Conservation (phyloP, 2,797 vertebrate species). For the Schizopygopsis malacanthus region DNA sequence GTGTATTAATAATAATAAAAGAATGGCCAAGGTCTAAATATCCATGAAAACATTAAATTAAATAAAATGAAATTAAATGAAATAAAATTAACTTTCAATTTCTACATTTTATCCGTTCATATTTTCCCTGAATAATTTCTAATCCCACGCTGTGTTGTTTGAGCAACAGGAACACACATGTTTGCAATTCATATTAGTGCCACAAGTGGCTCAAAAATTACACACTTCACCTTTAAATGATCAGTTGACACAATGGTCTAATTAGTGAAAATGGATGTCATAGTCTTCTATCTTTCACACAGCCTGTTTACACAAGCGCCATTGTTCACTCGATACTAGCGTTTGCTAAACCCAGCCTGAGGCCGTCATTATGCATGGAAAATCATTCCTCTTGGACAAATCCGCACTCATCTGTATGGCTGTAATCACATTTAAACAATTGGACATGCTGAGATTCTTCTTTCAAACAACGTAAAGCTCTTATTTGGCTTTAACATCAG, state of each 20-base stretch:
- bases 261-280: constrained; percentile 27
- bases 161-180: not conserved
- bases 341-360: constrained; percentile 51
- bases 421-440: constrained; percentile 62
- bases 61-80: not conserved
- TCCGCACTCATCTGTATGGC: constrained; percentile 41
- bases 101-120: not conserved
- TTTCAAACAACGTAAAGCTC: constrained; percentile 45
- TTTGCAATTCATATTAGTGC: not conserved
- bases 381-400: constrained; percentile 60
- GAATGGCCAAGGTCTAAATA: not conserved
- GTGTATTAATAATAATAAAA: not conserved
- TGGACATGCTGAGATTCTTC: constrained; percentile 42
- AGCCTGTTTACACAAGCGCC: constrained; percentile 31
- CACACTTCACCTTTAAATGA: not conserved
- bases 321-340: constrained; percentile 22
- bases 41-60: not conserved
- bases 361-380: constrained; percentile 55
- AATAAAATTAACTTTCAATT: not conserved
- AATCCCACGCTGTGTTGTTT: not conserved
- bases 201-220: constrained; percentile 4
- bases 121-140: not conserved
- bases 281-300: constrained; percentile 33
- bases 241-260: constrained; percentile 23
- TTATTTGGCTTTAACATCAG: constrained; percentile 27